Evolutionary conservation across 2,888 invertebrate species (phyloP).

Genomic region (Chrysolina americana): DNA sequence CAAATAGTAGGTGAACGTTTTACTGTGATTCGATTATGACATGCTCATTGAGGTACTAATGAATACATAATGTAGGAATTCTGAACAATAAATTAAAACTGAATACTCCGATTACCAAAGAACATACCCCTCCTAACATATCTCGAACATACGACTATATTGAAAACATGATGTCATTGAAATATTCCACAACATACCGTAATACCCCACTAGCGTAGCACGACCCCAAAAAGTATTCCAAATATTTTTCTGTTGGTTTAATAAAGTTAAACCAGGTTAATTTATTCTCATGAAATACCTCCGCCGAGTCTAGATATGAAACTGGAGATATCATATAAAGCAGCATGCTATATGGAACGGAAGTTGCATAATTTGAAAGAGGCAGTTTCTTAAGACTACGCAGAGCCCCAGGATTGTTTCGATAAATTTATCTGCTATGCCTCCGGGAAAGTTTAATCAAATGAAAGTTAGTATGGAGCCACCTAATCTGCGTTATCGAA

Average conservation of each 20-base stretch:
- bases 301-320: slow-evolving; percentile 34
- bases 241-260: slow-evolving; percentile 40
- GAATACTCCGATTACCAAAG: no score
- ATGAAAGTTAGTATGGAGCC: slow-evolving; percentile 17
- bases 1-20: no score
- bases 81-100: no score
- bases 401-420: slow-evolving; percentile 28
- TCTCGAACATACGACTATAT: neutral
- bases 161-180: neutral
- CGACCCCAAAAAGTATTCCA: slow-evolving; percentile 29
- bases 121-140: no score
- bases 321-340: slow-evolving; percentile 41
- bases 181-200: neutral
- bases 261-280: slow-evolving; percentile 43
- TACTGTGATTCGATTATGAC: no score
- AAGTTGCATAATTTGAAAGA: slow-evolving; percentile 43
- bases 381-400: slow-evolving; percentile 30
- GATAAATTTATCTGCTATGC: slow-evolving; percentile 34
- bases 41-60: no score
- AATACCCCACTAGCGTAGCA: neutral
- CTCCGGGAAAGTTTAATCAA: slow-evolving; percentile 38
- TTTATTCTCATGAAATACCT: slow-evolving; percentile 46
- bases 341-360: slow-evolving; percentile 35
- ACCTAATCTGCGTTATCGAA: slow-evolving; percentile 37
- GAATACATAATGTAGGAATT: no score